Percentiles rank a stretch among this genome's conserved stretches.
Evolutionary conservation across 2,888 invertebrate genomes (phyloP).

Genomic region (Cantharis nigra): DNA sequence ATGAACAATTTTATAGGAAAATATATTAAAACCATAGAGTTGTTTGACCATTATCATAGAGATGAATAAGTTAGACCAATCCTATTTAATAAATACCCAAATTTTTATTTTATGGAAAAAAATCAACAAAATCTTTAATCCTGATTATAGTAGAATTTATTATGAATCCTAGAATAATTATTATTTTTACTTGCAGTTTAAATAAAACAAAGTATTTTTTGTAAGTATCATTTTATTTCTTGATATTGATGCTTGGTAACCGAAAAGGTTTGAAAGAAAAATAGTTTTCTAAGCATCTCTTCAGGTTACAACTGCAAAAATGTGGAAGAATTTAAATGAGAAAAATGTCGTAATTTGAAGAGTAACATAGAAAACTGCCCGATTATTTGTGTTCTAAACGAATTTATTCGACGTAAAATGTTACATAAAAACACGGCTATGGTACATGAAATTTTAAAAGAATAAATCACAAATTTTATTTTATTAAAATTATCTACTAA

Average conservation of each 20-base stretch:
- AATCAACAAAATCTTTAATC: background rate
- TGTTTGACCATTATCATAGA: background rate
- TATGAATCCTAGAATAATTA: background rate
- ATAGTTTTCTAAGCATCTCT: constrained; percentile 34
- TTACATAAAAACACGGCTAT: constrained; percentile 43
- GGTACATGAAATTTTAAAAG: constrained; percentile 35
- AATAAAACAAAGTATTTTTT: background rate
- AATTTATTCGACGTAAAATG: constrained; percentile 51
- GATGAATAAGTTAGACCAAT: background rate
- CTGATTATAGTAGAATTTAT: background rate
- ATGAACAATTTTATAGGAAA: background rate
- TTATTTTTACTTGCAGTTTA: background rate
- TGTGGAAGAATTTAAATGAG: constrained; percentile 13
- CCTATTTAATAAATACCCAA: background rate
- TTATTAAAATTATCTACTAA: constrained; percentile 20
- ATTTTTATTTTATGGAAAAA: background rate
- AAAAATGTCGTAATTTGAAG: constrained; percentile 41
- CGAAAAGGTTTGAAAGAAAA: constrained; percentile 42
- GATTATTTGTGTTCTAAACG: constrained; percentile 42
- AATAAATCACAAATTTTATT: constrained; percentile 43
- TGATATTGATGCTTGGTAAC: background rate
- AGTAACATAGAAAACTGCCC: constrained; percentile 50
- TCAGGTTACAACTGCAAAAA: constrained; percentile 15
- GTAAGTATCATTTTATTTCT: background rate
- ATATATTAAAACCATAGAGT: background rate